Evolutionary conservation across 1,140 invertebrate genomes (phyloP), one percentile per base, ranked within the genome.

Genomic region (Magallana ariakensis): DNA sequence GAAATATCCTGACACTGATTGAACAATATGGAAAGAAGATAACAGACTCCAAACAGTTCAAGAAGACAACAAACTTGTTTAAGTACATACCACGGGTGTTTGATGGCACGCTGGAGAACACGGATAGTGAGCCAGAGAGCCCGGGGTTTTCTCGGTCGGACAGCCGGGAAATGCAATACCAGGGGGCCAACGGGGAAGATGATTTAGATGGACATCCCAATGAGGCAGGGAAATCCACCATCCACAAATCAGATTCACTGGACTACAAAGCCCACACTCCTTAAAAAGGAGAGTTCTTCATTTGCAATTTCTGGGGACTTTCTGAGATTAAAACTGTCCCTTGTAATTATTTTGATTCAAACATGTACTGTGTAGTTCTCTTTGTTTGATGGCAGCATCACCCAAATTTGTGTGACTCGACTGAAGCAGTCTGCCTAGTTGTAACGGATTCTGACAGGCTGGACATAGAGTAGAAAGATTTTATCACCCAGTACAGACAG

Each of bases 261-360:
- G 89, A 92, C 81, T 91, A 92, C 58, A 92, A 91, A 75, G 90
- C 91, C 13, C 82, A 87, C 54, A 91, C 90, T 70, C 90, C 90
- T 8, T 91, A 80, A 90, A 19, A 0, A 26, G 22, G 66, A 26
- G 15, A 0, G 19, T 22, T 33, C 15, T 13, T 9, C 22, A 26
- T 13, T 75, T 75, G 10, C 22, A 75, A 26, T 75, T 26, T 75
- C 19, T 75, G 66, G 22, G 66, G 3, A 33, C 22, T 75, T 26
- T 26, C 66, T 62, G 58, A 62, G 5, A 62, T 19, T 62, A 62
- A 16, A 62, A 62, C 16, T 16, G 7, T n/a, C 16, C 5, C 15
- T 16, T 16, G n/a, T n/a, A n/a, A 62, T 62, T 8, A 62, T 62
- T 62, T 62, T 62, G 58, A 7, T 16, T 16, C 8, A 62, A 15